phyloP scores from a whole-genome alignment of 2,888 invertebrate species.

The Trimorus sp. region DNA sequence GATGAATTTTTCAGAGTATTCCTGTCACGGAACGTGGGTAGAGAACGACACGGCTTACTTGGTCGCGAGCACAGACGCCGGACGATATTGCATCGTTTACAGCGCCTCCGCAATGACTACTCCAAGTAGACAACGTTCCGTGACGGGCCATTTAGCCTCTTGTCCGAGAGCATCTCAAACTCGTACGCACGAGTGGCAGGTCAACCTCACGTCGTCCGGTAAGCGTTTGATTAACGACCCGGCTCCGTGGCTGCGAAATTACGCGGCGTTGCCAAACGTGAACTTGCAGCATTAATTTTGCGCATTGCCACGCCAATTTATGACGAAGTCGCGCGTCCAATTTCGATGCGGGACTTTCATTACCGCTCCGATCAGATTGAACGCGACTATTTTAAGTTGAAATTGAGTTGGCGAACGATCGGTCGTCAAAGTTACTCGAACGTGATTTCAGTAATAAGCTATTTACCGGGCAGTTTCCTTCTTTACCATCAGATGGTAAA shows the following conservation, averaged over 20 bases:
- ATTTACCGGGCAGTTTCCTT: neutral
- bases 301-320: constrained; percentile 51
- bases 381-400: constrained; percentile 34
- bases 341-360: constrained; percentile 23
- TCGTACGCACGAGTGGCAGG: constrained; percentile 78
- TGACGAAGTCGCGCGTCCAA: constrained; percentile 40
- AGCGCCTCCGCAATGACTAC: constrained; percentile 74
- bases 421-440: constrained; percentile 9
- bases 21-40: constrained; percentile 89
- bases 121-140: constrained; percentile 74
- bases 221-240: constrained; percentile 67
- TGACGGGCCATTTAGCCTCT: constrained; percentile 79
- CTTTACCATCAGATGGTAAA: constrained; percentile 12
- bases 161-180: constrained; percentile 77
- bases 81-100: constrained; percentile 79
- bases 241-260: constrained; percentile 38
- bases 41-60: constrained; percentile 86
- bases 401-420: constrained; percentile 40
- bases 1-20: constrained; percentile 84
- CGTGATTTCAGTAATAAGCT: neutral
- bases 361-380: constrained; percentile 36
- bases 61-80: constrained; percentile 83
- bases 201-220: constrained; percentile 79
- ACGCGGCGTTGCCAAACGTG: constrained; percentile 49
- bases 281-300: constrained; percentile 61